Percentiles rank a stretch among this genome's conserved stretches.
These are phyloP conservation scores for Caenorhabditis japonica DNA, from an alignment of 2,888 invertebrate genomes.

Conservation along the genomic window DNA sequence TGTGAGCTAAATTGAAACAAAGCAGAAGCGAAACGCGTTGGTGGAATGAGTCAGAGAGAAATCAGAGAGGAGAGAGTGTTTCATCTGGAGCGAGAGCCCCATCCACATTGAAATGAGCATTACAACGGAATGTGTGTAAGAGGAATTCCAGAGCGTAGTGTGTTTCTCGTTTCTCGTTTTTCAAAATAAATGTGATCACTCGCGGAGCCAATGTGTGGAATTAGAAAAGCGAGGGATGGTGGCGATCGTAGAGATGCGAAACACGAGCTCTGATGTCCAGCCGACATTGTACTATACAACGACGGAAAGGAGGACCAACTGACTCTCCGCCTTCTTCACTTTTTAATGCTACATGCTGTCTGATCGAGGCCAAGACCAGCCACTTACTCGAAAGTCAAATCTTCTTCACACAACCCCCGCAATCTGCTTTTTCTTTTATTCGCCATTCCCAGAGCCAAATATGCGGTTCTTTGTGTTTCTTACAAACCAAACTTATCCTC, in stretches of 20 bases:
- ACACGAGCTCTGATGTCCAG: conserved; percentile 41
- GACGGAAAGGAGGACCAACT: conserved; percentile 37
- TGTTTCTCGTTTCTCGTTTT: conserved; percentile 9
- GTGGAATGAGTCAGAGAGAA: too few species aligned
- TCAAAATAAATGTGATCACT: conserved; percentile 43
- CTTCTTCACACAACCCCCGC: conserved; percentile 42
- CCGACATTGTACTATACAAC: conserved; percentile 37
- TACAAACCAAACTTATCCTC: too few species aligned
- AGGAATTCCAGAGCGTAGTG: conserved; percentile 1
- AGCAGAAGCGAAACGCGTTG: conserved; percentile 19
- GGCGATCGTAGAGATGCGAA: conserved; percentile 19
- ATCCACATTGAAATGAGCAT: conserved; percentile 43
- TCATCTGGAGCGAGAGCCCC: too few species aligned
- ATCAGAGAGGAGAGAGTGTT: conserved; percentile 23
- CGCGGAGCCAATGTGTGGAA: neutral
- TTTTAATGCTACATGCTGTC: conserved; percentile 29
- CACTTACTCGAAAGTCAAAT: conserved; percentile 43
- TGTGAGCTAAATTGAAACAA: too few species aligned
- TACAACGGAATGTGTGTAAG: conserved; percentile 25
- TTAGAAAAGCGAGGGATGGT: conserved; percentile 7
- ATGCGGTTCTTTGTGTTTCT: neutral
- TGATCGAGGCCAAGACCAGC: conserved; percentile 27
- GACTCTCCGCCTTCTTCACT: conserved; percentile 11
- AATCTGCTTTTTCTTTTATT: too few species aligned
- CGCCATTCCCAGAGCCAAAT: neutral